phyloP scores from a whole-genome alignment of 2,797 vertebrate genomes.

The Rhynchonycteris naso region DNA sequence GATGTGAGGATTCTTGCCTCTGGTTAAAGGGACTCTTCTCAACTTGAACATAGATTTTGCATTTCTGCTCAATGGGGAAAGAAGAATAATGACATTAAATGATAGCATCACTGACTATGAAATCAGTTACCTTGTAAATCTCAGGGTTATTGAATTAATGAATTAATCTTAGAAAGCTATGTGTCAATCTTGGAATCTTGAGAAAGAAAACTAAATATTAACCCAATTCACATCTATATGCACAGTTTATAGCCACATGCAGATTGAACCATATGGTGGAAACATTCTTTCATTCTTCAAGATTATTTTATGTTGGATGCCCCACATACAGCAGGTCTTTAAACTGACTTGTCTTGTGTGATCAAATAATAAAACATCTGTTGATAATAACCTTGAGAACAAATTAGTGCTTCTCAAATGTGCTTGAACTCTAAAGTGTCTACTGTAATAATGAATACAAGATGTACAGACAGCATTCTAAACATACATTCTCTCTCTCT shows the following conservation, averaged over 20 bases:
- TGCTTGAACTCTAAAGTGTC: constrained; percentile 40
- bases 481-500: not conserved
- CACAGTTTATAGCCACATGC: constrained; percentile 68
- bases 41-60: not conserved
- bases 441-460: constrained; percentile 17
- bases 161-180: constrained; percentile 63
- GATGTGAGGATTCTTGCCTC: not conserved
- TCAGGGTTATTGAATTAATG: constrained; percentile 60
- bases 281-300: constrained; percentile 71
- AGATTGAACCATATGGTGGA: constrained; percentile 61
- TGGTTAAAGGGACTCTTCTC: constrained; percentile 26
- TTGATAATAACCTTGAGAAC: constrained; percentile 70
- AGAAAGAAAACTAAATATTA: constrained; percentile 69
- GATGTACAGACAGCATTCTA: not conserved
- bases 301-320: constrained; percentile 65
- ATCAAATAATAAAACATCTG: constrained; percentile 69
- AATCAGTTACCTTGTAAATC: constrained; percentile 75
- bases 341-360: constrained; percentile 37
- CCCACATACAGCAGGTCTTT: constrained; percentile 12
- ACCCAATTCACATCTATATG: constrained; percentile 46
- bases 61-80: constrained; percentile 40
- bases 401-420: constrained; percentile 66
- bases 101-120: constrained; percentile 57
- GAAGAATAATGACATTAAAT: constrained; percentile 36
- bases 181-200: constrained; percentile 55